A percentile compares a stretch with the other conserved stretches of the same genome.
These are phyloP conservation scores for Naja naja DNA, from an alignment of 2,113 vertebrate genomes.

Conservation along the genomic window DNA sequence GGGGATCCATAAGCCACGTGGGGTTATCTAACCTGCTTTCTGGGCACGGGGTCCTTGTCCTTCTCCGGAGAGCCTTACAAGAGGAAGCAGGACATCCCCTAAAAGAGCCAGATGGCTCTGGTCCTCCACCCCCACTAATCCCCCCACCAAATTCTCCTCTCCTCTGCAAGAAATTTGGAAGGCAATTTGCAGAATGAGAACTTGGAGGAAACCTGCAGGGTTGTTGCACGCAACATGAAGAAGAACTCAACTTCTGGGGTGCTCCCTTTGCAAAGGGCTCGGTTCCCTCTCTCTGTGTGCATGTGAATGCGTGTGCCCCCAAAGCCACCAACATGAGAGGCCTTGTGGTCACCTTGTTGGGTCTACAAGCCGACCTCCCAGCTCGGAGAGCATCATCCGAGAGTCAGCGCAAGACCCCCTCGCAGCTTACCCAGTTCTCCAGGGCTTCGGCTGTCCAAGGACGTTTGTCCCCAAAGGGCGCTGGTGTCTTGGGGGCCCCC, in stretches of 20 bases:
- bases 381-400: neutral
- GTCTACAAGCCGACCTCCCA: neutral
- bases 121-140: neutral
- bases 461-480: constrained; percentile 60
- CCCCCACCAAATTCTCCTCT: neutral
- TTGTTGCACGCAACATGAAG: neutral
- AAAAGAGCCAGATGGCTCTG: neutral
- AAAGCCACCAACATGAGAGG: neutral
- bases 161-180: neutral
- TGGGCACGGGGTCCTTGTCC: neutral
- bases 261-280: neutral
- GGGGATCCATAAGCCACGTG: neutral
- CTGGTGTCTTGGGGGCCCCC: constrained; percentile 20
- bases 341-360: neutral
- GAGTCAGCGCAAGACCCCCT: rapidly evolving
- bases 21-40: neutral
- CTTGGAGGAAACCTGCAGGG: neutral
- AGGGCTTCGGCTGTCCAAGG: constrained; percentile 77
- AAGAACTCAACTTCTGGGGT: neutral
- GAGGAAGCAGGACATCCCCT: neutral
- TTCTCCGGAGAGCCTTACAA: neutral
- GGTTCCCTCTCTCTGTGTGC: neutral
- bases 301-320: neutral
- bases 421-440: constrained; percentile 77
- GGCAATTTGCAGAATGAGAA: neutral